phyloP scores from a whole-genome alignment of 2,888 invertebrate species.

The Dasypogon diadema region DNA sequence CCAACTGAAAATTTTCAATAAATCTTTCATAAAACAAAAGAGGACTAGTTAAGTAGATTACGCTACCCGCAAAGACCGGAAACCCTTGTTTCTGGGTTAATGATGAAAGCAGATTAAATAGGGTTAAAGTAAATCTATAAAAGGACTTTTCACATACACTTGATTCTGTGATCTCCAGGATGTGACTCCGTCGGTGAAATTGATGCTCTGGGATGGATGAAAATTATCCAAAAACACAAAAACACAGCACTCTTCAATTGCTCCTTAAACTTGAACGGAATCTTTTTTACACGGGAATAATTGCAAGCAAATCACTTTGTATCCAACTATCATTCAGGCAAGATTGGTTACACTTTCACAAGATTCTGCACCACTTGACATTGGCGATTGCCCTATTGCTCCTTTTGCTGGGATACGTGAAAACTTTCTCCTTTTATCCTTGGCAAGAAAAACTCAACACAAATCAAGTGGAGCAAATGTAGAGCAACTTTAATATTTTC shows the following conservation, averaged over 20 bases:
- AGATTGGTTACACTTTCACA: conserved; percentile 13
- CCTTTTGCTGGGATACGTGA: neutral
- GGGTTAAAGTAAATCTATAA: conserved; percentile 22
- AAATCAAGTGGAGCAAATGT: neutral
- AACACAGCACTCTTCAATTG: conserved; percentile 24
- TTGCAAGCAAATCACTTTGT: neutral
- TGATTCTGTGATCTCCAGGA: conserved; percentile 1
- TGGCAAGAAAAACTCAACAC: neutral
- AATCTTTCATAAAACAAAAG: neutral
- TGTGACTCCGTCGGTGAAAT: neutral
- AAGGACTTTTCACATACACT: conserved; percentile 31
- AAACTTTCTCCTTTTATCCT: conserved; percentile 4
- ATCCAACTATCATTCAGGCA: conserved; percentile 17
- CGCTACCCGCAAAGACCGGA: neutral
- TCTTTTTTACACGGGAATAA: neutral
- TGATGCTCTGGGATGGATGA: neutral
- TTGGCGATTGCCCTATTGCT: conserved; percentile 36
- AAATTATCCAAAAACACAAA: conserved; percentile 38
- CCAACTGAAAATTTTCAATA: neutral
- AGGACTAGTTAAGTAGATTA: conserved; percentile 9
- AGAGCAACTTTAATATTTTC: neutral
- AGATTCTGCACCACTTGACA: conserved; percentile 29
- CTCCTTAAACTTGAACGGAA: neutral
- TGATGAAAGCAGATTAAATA: conserved; percentile 19
- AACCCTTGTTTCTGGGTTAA: conserved; percentile 7